Percentiles rank a stretch among this genome's conserved stretches.
phyloP scores from a whole-genome alignment of 2,888 invertebrate species.

The Mythimna loreyi region DNA sequence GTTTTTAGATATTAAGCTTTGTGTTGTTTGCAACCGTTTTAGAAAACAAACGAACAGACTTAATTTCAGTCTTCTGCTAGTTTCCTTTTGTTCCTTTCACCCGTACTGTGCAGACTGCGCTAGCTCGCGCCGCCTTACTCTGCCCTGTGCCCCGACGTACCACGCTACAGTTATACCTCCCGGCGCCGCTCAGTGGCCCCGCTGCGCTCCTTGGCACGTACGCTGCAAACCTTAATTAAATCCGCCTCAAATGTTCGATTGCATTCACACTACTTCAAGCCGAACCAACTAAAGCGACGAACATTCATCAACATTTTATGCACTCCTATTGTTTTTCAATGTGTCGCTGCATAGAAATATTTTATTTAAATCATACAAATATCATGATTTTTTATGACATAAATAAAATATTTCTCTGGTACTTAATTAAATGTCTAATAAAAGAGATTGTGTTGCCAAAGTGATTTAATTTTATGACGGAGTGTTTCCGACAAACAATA shows the following conservation, averaged over 20 bases:
- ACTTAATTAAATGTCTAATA: not conserved
- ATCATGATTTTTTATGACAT: not conserved
- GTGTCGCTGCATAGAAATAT: not conserved
- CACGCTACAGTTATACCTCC: slow-evolving; percentile 4
- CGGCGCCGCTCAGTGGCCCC: not conserved
- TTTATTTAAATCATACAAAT: too few species aligned
- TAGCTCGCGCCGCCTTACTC: not conserved
- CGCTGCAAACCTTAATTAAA: slow-evolving; percentile 40
- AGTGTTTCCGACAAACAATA: slow-evolving; percentile 27
- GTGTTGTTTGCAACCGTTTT: not conserved
- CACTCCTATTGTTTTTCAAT: not conserved
- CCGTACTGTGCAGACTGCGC: not conserved
- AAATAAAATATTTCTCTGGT: not conserved
- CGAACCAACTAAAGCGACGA: not conserved
- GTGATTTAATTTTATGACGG: slow-evolving; percentile 14
- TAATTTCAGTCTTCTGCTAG: not conserved
- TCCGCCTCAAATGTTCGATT: slow-evolving; percentile 33
- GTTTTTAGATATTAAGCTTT: not conserved
- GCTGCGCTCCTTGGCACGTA: slow-evolving; percentile 29
- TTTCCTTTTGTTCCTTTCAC: not conserved
- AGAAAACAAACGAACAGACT: not conserved
- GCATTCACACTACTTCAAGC: slow-evolving; percentile 27
- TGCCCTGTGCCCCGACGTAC: not conserved
- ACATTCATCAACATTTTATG: not conserved
- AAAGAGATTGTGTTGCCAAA: slow-evolving; percentile 8